Base-by-base conservation (phyloP, 2,888 invertebrate species). In the Drosophila imparisetae region DNA sequence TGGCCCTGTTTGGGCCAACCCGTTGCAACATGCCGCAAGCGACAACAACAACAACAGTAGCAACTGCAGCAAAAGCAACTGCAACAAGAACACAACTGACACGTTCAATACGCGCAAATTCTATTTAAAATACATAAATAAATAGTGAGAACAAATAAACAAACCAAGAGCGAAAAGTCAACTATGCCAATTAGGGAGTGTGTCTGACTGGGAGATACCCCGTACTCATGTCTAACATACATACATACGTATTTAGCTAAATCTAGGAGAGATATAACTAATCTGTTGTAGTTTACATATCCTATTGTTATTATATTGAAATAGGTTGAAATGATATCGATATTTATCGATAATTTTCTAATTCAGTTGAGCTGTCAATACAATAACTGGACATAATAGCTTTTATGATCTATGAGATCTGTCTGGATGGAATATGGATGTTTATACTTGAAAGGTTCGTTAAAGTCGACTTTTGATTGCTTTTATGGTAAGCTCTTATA, bases 61-160 rank as follows among this genome's bases (percentile, higher is more conserved):
- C 63, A 59, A 50, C 40, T 11, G 5, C n/a, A 40, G 5, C 61
- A 61, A 52, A 24, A 18, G 18, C 64, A 61, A 58, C 49, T 65
- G 57, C 80, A 80, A 75, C 45, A 45, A 45, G 45, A 24, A 27
- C 45, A 45, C 45, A 45, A 27, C 45, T 21, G 45, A 45, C 45
- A 24, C 53, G 76, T 86, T 83, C 86, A 50, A 78, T 82, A 80
- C 68, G 71, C 75, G 86, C 83, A 49, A 81, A 84, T 85, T 86
- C 81, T 81, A 83, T 81, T 81, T 74, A 69, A 78, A 82, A 67
- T 69, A 75, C 48, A 75, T 54, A 66, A 66, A 79, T 60, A 68
- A 72, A 49, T 63, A 40, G 13, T 42, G 34, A 80, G 70, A 73
- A 50, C 60, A 59, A 66, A 53, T 53, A 64, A 65, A 59, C 36